Evolutionary conservation across 2,888 invertebrate species (phyloP).

Genomic region (Norana najaformis): DNA sequence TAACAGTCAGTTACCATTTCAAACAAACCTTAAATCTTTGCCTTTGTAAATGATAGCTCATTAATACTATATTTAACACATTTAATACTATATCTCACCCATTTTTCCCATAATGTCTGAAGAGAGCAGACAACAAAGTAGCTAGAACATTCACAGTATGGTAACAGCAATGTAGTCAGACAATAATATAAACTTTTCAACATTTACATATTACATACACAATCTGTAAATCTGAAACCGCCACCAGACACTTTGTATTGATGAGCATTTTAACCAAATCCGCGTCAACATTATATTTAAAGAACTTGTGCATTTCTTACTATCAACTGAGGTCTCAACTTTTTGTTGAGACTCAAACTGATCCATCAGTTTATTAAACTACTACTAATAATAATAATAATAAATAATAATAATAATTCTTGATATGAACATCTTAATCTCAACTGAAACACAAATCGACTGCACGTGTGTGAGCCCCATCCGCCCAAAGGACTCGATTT

Average conservation of each 20-base stretch:
- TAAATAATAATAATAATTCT: background rate
- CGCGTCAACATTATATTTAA: too few relatives aligned
- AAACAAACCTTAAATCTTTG: background rate
- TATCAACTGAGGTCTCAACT: background rate
- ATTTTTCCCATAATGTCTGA: background rate
- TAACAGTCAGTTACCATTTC: too few relatives aligned
- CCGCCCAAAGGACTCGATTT: background rate
- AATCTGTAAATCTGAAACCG: background rate
- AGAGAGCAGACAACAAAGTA: too few relatives aligned
- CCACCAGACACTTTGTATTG: background rate
- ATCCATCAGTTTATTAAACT: background rate
- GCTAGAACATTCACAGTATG: background rate
- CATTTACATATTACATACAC: background rate
- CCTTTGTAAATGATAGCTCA: background rate
- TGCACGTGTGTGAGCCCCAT: background rate
- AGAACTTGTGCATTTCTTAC: too few relatives aligned
- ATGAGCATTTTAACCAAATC: background rate
- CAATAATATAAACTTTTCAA: background rate
- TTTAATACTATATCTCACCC: background rate
- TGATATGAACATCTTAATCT: conserved; percentile 13
- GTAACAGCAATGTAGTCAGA: background rate
- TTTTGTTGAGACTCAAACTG: background rate
- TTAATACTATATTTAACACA: too few relatives aligned
- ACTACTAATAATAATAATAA: too few relatives aligned
- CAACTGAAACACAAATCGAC: background rate